Base-by-base conservation (phyloP, 2,113 vertebrate genomes). In the Pluvianellus socialis region DNA sequence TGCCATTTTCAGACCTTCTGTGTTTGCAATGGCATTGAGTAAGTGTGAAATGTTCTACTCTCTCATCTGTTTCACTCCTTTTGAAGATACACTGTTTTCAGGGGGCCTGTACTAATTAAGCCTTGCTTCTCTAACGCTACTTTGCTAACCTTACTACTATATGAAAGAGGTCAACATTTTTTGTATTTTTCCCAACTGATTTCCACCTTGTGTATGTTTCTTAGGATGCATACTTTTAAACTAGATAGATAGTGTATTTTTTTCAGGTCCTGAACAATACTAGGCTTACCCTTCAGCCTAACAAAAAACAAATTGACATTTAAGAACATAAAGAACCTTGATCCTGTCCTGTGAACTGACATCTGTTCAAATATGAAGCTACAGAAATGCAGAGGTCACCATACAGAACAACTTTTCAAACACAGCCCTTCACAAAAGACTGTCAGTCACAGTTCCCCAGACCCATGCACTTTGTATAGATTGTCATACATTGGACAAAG, bases 341-440 rank as follows among this genome's bases (percentile, higher is more conserved):
- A 7, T 84, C 35, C 40, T 81, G 27, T 85, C 35, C 38, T 79
- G 53, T 56, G 70, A 62, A 71, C 21, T 93, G 66, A 81, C 61
- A 52, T 71, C 81, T 85, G 24, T 53, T 91, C 84, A 74, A 92
- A 79, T 71, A 32, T 6, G 61, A 77, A 91, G 42, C 61, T 85
- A 28, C 52, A 67, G 68, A 87, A 84, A 47, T 72, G 63, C 49
- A 83, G 72, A 83, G 55, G 67, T 62, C 76, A 89, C 59, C n/a
- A 50, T 28, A 74, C 19, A 74, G 88, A 93, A 79, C 56, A 82
- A 81, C 88, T 96, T 91, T 94, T 74, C 92, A 80, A 63, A 80
- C 62, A 80, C 18, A 79, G 14, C 33, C 71, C 44, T 68, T 88
- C 62, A 79, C 79, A 52, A 30, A 72, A 40, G 52, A 12, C 30